These are phyloP conservation scores for roundworm (Caenorhabditis elegans) DNA, from an alignment of 1,140 invertebrate species.

Conservation along the genomic window WBcel235 BX284606.5:2971001-2971500, in stretches of 20 bases:
- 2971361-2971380: neutral
- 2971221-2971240: neutral
- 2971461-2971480: neutral
- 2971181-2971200: neutral
- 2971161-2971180: neutral
- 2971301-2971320: neutral
- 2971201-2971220: neutral
- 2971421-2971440: conserved; percentile 21
- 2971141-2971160: neutral
- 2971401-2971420: neutral
- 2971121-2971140: too few relatives aligned
- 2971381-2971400: conserved; percentile 30
- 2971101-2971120: neutral
- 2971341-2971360: neutral
- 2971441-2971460: neutral
- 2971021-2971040: neutral
- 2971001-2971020: neutral
- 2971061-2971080: neutral
- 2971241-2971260: neutral
- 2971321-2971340: neutral
- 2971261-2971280: neutral
- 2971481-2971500: neutral
- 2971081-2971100: neutral
- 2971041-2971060: neutral
- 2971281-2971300: neutral